phyloP scores from a whole-genome alignment of 2,888 invertebrate species.

The Phaonia tiefii region DNA sequence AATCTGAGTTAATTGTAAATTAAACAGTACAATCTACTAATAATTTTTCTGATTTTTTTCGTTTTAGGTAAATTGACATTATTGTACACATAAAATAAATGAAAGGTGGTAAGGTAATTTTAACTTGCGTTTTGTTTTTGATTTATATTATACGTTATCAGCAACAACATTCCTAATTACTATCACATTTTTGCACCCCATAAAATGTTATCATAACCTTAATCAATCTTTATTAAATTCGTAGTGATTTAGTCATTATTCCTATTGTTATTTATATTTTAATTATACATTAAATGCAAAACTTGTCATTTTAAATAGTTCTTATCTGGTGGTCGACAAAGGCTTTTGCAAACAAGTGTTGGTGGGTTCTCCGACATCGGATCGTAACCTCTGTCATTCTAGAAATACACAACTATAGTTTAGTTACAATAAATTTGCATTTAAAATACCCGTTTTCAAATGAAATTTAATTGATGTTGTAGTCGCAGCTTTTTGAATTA shows the following conservation, averaged over 20 bases:
- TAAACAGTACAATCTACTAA: no score
- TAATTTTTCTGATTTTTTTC: no score
- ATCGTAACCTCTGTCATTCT: slow-evolving; percentile 50
- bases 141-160: no score
- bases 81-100: no score
- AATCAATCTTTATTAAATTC: no score
- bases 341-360: slow-evolving; percentile 32
- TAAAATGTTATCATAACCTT: no score
- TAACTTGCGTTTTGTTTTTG: background rate
- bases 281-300: slow-evolving; percentile 4
- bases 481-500: slow-evolving; percentile 39
- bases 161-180: no score
- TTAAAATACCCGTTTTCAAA: slow-evolving; percentile 37
- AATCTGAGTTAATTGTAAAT: no score
- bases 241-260: background rate
- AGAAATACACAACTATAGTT: background rate
- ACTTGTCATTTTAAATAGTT: slow-evolving; percentile 29
- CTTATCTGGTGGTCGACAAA: slow-evolving; percentile 32
- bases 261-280: background rate
- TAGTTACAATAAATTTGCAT: slow-evolving; percentile 44
- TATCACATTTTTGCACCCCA: no score
- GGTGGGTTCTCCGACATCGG: slow-evolving; percentile 7
- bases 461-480: slow-evolving; percentile 31
- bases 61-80: no score
- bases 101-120: no score